These are phyloP conservation scores for Amblyteles armatorius DNA, from an alignment of 2,888 invertebrate genomes.

Conservation along the genomic window DNA sequence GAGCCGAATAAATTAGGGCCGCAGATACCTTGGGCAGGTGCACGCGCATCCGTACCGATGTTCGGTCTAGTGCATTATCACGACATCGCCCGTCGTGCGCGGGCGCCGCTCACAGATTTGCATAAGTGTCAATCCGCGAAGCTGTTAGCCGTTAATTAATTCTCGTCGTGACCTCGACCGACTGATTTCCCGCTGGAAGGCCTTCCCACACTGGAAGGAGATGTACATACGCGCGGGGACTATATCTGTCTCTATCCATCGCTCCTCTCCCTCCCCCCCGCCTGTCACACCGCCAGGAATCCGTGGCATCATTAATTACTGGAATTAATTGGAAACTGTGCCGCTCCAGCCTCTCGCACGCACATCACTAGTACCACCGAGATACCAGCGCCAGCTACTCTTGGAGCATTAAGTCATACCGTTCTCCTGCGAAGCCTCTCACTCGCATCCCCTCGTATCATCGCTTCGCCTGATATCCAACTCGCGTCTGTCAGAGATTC, in stretches of 20 bases:
- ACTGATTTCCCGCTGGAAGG: slow-evolving; percentile 67
- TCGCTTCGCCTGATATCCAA: slow-evolving; percentile 10
- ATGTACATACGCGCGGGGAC: slow-evolving; percentile 1
- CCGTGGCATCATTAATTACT: slow-evolving; percentile 69
- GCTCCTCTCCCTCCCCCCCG: slow-evolving; percentile 30
- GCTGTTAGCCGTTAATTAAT: slow-evolving; percentile 67
- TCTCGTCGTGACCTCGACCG: slow-evolving; percentile 67
- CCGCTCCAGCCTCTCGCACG: slow-evolving; percentile 52
- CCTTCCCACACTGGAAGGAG: slow-evolving; percentile 31
- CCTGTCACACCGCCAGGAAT: slow-evolving; percentile 65
- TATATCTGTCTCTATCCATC: slow-evolving; percentile 39
- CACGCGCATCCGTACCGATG: slow-evolving; percentile 45
- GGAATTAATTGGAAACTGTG: slow-evolving; percentile 69
- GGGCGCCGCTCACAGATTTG: slow-evolving; percentile 54
- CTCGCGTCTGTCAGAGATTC: slow-evolving; percentile 44
- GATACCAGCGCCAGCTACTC: slow-evolving; percentile 44
- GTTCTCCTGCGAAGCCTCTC: slow-evolving; percentile 5
- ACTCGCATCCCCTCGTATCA: slow-evolving; percentile 38
- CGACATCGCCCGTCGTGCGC: slow-evolving; percentile 31
- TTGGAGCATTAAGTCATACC: slow-evolving; percentile 11
- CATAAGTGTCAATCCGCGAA: slow-evolving; percentile 68
- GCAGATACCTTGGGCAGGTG: slow-evolving; percentile 43
- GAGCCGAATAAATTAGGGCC: slow-evolving; percentile 54
- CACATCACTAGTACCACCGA: slow-evolving; percentile 47
- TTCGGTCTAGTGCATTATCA: slow-evolving; percentile 51